A percentile compares a stretch with the other conserved stretches of the same genome.
phyloP scores from a whole-genome alignment of 1,140 invertebrate genomes.

The Magallana ariakensis region DNA sequence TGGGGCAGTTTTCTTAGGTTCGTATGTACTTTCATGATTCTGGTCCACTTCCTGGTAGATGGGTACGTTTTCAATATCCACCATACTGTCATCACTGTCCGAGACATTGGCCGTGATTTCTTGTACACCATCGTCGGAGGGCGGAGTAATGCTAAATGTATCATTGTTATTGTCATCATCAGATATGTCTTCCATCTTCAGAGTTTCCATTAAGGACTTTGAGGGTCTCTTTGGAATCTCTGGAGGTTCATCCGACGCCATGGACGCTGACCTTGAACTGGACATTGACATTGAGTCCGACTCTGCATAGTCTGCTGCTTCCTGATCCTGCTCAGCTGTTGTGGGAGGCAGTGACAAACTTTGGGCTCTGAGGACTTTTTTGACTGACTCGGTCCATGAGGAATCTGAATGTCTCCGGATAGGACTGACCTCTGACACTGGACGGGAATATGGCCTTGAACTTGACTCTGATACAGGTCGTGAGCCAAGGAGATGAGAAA shows the following conservation, averaged over 20 bases:
- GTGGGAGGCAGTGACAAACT: constrained; percentile 29
- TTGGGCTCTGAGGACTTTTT: constrained; percentile 45
- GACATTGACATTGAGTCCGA: constrained; percentile 47
- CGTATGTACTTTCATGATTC: constrained; percentile 75
- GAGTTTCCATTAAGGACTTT: constrained; percentile 64
- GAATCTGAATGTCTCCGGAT: constrained; percentile 40
- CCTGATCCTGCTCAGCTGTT: constrained; percentile 39
- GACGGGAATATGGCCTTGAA: constrained; percentile 56
- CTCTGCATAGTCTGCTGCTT: constrained; percentile 46
- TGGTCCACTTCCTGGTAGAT: constrained; percentile 72
- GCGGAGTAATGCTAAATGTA: constrained; percentile 50
- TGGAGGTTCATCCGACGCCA: constrained; percentile 48
- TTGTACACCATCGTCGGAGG: constrained; percentile 46
- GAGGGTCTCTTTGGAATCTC: constrained; percentile 62
- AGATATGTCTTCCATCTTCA: constrained; percentile 62
- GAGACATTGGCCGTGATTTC: constrained; percentile 51
- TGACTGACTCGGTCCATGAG: constrained; percentile 52
- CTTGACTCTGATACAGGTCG: constrained; percentile 55
- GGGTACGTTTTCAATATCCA: constrained; percentile 68
- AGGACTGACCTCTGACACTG: constrained; percentile 54
- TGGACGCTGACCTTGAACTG: constrained; percentile 51
- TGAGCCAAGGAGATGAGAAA: constrained; percentile 52
- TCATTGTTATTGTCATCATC: constrained; percentile 42
- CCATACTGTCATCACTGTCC: constrained; percentile 70
- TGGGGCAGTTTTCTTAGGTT: constrained; percentile 69